Evolutionary conservation across 2,888 invertebrate species (phyloP).

Genomic region (Crepidodera aurea): DNA sequence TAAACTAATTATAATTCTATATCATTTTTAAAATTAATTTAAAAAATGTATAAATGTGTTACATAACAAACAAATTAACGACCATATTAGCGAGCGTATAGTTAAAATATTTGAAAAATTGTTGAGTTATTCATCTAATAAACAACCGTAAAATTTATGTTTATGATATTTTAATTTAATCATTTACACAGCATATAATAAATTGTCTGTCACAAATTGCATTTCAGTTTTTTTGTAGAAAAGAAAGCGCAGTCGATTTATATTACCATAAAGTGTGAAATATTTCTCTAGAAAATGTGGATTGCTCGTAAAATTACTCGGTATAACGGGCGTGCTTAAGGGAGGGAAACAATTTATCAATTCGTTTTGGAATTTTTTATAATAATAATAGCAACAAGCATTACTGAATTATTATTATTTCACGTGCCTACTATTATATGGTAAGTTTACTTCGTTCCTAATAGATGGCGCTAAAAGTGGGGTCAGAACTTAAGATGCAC

Average conservation of each 20-base stretch:
- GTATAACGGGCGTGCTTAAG: neutral
- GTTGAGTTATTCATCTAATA: neutral
- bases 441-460: too few species aligned
- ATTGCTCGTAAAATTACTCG: conserved; percentile 5
- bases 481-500: too few species aligned
- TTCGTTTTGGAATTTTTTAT: too few species aligned
- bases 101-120: neutral
- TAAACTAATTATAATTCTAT: too few species aligned
- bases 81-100: neutral
- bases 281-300: conserved; percentile 5
- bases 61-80: neutral
- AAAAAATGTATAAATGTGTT: too few species aligned
- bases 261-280: neutral
- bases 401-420: too few species aligned
- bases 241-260: conserved; percentile 2
- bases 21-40: too few species aligned
- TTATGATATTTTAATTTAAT: conserved; percentile 6
- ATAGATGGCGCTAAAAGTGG: too few species aligned
- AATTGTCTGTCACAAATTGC: conserved; percentile 11
- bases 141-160: neutral
- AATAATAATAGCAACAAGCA: too few species aligned
- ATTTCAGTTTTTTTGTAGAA: neutral
- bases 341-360: too few species aligned
- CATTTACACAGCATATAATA: neutral
- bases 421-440: too few species aligned